phyloP scores from a whole-genome alignment of 2,113 vertebrate genomes.

The Corydoras maculifer region DNA sequence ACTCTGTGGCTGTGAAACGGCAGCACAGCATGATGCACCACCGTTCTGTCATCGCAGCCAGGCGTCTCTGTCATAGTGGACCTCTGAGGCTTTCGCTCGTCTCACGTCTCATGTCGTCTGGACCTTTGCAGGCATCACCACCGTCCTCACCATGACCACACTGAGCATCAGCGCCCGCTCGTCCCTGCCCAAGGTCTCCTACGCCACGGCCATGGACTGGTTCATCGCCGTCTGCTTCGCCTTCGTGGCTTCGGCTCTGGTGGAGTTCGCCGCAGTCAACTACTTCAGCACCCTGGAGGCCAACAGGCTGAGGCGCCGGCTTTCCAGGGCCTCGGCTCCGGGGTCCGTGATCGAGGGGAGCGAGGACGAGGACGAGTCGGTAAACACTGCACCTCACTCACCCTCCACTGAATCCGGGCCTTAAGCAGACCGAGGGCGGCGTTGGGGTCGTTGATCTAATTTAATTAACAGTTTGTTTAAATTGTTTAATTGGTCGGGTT shows the following conservation, averaged over 20 bases:
- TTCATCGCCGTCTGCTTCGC: slow-evolving; percentile 94
- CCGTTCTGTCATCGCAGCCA: too few species aligned
- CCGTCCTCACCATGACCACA: slow-evolving; percentile 93
- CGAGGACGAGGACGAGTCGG: slow-evolving; percentile 62
- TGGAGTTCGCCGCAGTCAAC: slow-evolving; percentile 94
- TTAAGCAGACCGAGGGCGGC: too few species aligned
- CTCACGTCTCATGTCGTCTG: too few species aligned
- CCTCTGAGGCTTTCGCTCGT: too few species aligned
- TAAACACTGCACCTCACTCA: slow-evolving; percentile 53
- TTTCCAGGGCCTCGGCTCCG: slow-evolving; percentile 61
- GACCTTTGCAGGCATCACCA: slow-evolving; percentile 77
- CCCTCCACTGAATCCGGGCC: not conserved
- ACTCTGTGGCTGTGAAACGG: too few species aligned
- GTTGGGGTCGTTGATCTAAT: too few species aligned
- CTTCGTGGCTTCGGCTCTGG: slow-evolving; percentile 87
- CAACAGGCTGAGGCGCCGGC: slow-evolving; percentile 65
- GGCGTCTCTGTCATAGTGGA: too few species aligned
- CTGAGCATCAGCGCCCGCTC: slow-evolving; percentile 91
- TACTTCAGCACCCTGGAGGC: slow-evolving; percentile 85
- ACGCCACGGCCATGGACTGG: slow-evolving; percentile 94
- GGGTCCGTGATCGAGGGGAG: slow-evolving; percentile 57
- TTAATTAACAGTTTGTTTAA: too few species aligned
- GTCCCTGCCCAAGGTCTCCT: slow-evolving; percentile 89
- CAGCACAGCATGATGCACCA: too few species aligned
- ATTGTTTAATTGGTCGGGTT: too few species aligned